Evolutionary conservation across 30 jellyfish, hydroid and myxozoan species (phyloP), one percentile per base, ranked within the genome.

Genomic region (Clytia hemisphaerica): DNA sequence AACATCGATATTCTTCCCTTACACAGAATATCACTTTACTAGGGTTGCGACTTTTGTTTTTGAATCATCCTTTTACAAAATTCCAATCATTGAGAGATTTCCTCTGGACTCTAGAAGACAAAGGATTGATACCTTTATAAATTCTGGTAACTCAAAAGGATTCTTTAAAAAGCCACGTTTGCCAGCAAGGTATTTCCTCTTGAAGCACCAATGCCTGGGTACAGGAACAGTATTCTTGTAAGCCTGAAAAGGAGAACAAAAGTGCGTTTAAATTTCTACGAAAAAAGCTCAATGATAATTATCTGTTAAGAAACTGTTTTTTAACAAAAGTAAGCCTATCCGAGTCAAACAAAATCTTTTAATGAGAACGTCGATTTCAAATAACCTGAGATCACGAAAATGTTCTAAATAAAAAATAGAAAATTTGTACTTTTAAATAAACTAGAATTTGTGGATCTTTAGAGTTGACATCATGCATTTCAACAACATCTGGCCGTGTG

Each of bases 401-500:
- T 42, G 54, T 42, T 42, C 0, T 12, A 16, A 16, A 42, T 42
- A 42, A 42, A 3, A 55, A 22, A 57, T 57, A 16, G 10, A 51
- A 14, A 24, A 67, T 1, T 15, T 18, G 22, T 40, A 91, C 99
- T 88, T 92, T 92, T n/a, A 92, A 86, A 59, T 81, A 78, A 24
- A 92, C 96, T 30, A 92, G 83, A 4, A 92, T 83, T 19, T 83
- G 57, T 14, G 99, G 99, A 40, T 92, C 99, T 62, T 84, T 84
- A 26, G 96, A 92, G 63, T 92, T 92, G 34, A 85, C 99, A 45
- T 92, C 99, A 60, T 92, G 99, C 96, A 92, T 83, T 61, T 92
- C 99, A 24, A 92, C 99, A 51, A 92, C 96, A 63, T 92, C 99
- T 37, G 99, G 99, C 14, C 96, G 75, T n/a, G 62, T 83, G n/a